These are phyloP conservation scores for Heliconius hortense DNA, from an alignment of 2,888 invertebrate species.

Conservation along the genomic window DNA sequence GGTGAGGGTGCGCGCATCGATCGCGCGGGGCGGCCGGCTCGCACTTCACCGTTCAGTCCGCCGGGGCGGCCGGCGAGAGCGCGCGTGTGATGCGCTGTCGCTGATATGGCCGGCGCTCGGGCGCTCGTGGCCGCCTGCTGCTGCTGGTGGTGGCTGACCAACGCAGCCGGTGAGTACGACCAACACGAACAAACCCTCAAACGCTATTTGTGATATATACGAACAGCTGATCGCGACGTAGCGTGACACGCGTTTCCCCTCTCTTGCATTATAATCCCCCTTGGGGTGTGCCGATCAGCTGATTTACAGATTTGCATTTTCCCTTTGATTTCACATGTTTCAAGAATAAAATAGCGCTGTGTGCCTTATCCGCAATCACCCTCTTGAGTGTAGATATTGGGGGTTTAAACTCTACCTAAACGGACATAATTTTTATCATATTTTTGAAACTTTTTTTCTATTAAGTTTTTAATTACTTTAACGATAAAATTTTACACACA, in stretches of 20 bases:
- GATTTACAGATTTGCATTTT: slow-evolving; percentile 40
- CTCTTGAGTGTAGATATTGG: slow-evolving; percentile 49
- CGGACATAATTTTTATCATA: slow-evolving; percentile 46
- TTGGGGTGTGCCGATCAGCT: slow-evolving; percentile 46
- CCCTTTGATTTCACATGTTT: slow-evolving; percentile 32
- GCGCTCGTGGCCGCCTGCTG: slow-evolving; percentile 80
- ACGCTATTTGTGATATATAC: slow-evolving; percentile 16
- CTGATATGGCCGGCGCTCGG: slow-evolving; percentile 82
- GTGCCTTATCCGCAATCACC: slow-evolving; percentile 55
- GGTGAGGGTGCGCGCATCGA: slow-evolving; percentile 73
- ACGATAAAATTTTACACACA: too few species aligned
- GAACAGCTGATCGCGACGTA: slow-evolving; percentile 65
- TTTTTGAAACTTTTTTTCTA: not conserved
- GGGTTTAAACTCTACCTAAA: slow-evolving; percentile 55
- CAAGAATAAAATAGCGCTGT: slow-evolving; percentile 49
- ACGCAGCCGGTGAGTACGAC: slow-evolving; percentile 77
- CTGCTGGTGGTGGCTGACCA: slow-evolving; percentile 80
- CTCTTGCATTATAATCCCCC: slow-evolving; percentile 54
- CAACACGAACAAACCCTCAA: slow-evolving; percentile 26
- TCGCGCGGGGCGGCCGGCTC: slow-evolving; percentile 51
- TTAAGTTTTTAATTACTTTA: too few species aligned
- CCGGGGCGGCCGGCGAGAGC: slow-evolving; percentile 82
- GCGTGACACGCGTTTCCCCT: slow-evolving; percentile 48
- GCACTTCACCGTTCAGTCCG: slow-evolving; percentile 63
- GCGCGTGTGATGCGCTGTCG: slow-evolving; percentile 80